These are phyloP conservation scores for Drosophila affinis DNA, from an alignment of 2,888 invertebrate genomes.

Conservation along the genomic window DNA sequence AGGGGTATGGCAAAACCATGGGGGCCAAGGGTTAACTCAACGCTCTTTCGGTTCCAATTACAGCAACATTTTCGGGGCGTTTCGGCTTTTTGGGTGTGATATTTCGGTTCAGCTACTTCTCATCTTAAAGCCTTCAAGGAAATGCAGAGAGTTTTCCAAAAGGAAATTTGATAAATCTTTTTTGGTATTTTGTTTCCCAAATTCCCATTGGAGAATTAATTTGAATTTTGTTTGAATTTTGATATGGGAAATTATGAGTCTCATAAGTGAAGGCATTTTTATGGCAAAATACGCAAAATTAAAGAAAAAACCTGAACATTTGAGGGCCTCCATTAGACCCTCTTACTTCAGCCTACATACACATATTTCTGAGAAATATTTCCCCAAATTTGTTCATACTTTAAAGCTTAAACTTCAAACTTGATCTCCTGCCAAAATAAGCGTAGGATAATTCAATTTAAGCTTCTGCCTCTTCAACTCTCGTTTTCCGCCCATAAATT, in stretches of 20 bases:
- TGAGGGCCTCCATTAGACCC: too few species aligned
- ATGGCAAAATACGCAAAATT: too few species aligned
- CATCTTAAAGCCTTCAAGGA: slow-evolving; percentile 25
- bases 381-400: too few species aligned
- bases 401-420: too few species aligned
- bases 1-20: neutral
- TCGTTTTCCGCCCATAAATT: neutral
- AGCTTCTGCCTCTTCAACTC: neutral
- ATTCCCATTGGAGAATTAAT: neutral
- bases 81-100: slow-evolving; percentile 16
- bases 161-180: neutral
- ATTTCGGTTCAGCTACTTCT: neutral
- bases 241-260: neutral
- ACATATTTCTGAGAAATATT: too few species aligned
- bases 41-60: slow-evolving; percentile 28
- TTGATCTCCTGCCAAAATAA: neutral
- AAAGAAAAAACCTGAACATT: too few species aligned
- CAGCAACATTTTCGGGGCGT: slow-evolving; percentile 14
- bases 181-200: slow-evolving; percentile 1
- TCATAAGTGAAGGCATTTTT: too few species aligned
- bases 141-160: neutral
- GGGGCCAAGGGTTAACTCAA: slow-evolving; percentile 24
- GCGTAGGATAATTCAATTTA: too few species aligned
- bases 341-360: too few species aligned
- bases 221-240: neutral